Evolutionary conservation across 92 coral and sea anemone genomes (phyloP).

Genomic region (Epizoanthus illoricatus): DNA sequence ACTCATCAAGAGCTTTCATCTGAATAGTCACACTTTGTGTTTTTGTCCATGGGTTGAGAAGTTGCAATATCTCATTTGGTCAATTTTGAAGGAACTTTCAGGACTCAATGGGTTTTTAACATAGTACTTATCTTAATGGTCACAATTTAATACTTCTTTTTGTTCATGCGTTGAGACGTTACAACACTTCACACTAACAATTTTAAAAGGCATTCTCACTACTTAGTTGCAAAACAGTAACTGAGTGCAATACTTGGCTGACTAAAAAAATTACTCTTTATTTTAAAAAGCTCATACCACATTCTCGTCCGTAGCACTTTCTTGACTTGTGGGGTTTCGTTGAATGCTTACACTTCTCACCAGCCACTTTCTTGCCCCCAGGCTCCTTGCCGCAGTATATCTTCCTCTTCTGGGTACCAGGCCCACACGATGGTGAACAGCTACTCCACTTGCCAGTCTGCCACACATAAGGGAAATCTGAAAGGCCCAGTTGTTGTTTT

Average conservation of each 20-base stretch:
- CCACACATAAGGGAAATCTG: conserved; percentile 96
- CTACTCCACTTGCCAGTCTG: conserved; percentile 73
- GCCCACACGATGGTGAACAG: conserved; percentile 82
- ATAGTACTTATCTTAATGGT: too few species aligned
- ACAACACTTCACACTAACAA: not conserved
- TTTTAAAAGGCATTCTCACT: not conserved
- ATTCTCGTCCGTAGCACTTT: conserved; percentile 80
- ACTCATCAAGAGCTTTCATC: too few species aligned
- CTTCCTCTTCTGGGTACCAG: conserved; percentile 70
- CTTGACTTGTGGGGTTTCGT: conserved; percentile 50
- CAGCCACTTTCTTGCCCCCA: conserved; percentile 47
- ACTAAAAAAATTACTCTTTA: not conserved
- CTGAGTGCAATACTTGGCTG: too few species aligned
- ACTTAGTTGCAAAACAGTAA: not conserved
- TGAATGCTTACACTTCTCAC: conserved; percentile 62
- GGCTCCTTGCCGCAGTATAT: conserved; percentile 67
- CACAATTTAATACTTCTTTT: too few species aligned
- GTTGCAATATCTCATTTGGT: too few species aligned
- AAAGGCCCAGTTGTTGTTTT: too few species aligned
- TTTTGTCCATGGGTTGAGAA: too few species aligned
- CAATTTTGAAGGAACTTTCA: too few species aligned
- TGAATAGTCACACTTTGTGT: too few species aligned
- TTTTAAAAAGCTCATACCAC: conserved; percentile 57
- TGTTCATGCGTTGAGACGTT: too few species aligned
- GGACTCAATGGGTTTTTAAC: too few species aligned